Evolutionary conservation across 2,113 vertebrate species (phyloP).

Genomic region (Neogale vison): DNA sequence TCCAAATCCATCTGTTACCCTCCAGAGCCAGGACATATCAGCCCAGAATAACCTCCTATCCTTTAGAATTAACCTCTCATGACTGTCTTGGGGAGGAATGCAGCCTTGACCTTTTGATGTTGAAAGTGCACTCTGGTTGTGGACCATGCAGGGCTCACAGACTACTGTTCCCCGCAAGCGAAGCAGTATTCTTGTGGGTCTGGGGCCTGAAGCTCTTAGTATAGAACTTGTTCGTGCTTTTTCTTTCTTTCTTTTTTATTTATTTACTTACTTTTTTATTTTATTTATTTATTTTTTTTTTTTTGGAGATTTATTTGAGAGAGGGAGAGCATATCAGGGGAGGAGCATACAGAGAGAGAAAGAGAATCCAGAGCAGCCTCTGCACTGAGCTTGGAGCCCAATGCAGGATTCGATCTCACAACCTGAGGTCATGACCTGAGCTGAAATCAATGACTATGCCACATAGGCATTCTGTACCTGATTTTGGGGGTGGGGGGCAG

Average conservation of each 20-base stretch:
- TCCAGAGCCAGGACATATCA: not conserved
- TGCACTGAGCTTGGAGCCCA: not conserved
- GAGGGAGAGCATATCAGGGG: not conserved
- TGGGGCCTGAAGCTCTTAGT: not conserved
- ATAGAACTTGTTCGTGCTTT: not conserved
- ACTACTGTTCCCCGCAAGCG: not conserved
- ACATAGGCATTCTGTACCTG: not conserved
- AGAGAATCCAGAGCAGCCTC: not conserved
- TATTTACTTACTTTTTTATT: too few species aligned
- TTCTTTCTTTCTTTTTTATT: not conserved
- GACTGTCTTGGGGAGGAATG: not conserved
- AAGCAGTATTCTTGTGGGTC: not conserved
- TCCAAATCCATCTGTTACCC: slow-evolving; percentile 23
- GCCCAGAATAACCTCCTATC: not conserved
- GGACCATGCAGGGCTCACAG: too few species aligned
- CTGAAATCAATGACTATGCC: not conserved
- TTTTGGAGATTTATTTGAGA: not conserved
- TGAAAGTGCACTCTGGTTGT: not conserved
- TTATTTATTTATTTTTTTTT: not conserved
- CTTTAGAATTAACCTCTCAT: not conserved
- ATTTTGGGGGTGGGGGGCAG: not conserved
- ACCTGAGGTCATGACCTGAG: not conserved
- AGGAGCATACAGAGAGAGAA: not conserved
- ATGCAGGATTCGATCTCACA: not conserved
- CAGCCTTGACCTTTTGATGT: not conserved